phyloP scores from a whole-genome alignment of 2,113 vertebrate genomes.

The Thamnaconus septentrionalis region DNA sequence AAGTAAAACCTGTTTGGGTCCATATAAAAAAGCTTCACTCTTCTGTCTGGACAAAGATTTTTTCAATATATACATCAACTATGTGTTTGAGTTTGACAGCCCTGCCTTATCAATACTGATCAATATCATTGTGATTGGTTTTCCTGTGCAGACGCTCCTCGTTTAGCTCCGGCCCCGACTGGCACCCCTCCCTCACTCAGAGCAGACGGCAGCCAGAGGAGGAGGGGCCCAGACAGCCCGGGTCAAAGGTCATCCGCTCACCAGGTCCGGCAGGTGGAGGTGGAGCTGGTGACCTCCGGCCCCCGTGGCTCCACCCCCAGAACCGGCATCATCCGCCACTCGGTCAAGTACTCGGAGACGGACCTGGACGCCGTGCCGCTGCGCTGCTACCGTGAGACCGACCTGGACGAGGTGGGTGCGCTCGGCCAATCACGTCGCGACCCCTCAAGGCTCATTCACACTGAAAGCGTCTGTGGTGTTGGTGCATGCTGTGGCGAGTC shows the following conservation, averaged over 20 bases:
- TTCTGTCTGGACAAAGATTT: too few species aligned
- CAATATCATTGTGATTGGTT: too few species aligned
- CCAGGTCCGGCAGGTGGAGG: conserved; percentile 78
- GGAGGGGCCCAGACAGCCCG: conserved; percentile 20
- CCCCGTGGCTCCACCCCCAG: conserved; percentile 30
- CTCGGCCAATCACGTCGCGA: background rate
- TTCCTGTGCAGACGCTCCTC: conserved; percentile 23
- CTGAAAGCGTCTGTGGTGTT: too few species aligned
- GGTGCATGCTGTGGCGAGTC: too few species aligned
- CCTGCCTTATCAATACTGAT: too few species aligned
- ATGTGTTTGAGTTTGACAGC: too few species aligned
- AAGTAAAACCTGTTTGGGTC: too few species aligned
- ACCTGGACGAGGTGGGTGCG: conserved; percentile 87
- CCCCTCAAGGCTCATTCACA: too few species aligned
- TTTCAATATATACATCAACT: too few species aligned
- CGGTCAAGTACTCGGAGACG: conserved; percentile 91
- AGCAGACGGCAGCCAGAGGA: conserved; percentile 26
- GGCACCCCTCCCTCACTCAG: conserved; percentile 44
- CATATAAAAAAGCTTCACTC: too few species aligned
- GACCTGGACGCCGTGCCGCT: conserved; percentile 91
- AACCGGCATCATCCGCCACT: conserved; percentile 78
- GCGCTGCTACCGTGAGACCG: conserved; percentile 92
- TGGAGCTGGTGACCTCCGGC: conserved; percentile 78
- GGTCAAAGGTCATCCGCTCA: conserved; percentile 56
- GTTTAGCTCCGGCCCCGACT: conserved; percentile 32